Percentiles rank a stretch among this genome's conserved stretches.
These are phyloP conservation scores for Anguilla anguilla DNA, from an alignment of 2,797 vertebrate species.

Conservation along the genomic window DNA sequence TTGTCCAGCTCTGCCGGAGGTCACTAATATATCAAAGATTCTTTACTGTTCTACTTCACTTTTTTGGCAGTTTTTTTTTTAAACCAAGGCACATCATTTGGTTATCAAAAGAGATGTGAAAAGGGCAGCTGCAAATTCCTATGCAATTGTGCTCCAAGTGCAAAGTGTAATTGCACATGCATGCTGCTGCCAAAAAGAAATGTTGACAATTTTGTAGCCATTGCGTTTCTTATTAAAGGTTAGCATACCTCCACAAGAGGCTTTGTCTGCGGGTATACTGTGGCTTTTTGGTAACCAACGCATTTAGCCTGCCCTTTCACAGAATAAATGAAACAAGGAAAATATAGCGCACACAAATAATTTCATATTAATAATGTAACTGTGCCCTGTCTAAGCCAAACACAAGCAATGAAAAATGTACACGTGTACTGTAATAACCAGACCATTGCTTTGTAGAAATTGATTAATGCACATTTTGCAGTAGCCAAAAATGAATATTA, in stretches of 20 bases:
- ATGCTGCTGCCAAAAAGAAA: constrained; percentile 25
- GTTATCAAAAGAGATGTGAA: constrained; percentile 65
- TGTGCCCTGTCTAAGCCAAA: background rate
- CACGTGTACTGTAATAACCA: background rate
- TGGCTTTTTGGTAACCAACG: constrained; percentile 31
- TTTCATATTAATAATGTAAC: constrained; percentile 1
- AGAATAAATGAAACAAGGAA: constrained; percentile 17
- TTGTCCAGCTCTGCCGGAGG: constrained; percentile 69
- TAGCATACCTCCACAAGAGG: background rate
- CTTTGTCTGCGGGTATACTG: constrained; percentile 15
- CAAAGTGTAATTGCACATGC: constrained; percentile 60
- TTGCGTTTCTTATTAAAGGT: constrained; percentile 16
- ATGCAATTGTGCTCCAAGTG: constrained; percentile 66
- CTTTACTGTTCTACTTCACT: constrained; percentile 59
- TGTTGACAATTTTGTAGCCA: constrained; percentile 17
- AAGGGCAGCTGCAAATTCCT: constrained; percentile 65
- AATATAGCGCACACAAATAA: constrained; percentile 10
- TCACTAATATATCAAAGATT: constrained; percentile 75
- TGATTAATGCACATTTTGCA: constrained; percentile 19
- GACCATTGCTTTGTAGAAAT: constrained; percentile 9
- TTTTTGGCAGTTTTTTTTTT: constrained; percentile 57
- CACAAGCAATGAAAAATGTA: constrained; percentile 11
- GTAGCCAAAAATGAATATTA: constrained; percentile 14
- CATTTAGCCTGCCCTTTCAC: constrained; percentile 24
- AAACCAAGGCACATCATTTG: constrained; percentile 64